Percentiles rank a stretch among this genome's conserved stretches.
Conservation (phyloP, 2,888 invertebrate species). For the Gandaritis pyraliata region DNA sequence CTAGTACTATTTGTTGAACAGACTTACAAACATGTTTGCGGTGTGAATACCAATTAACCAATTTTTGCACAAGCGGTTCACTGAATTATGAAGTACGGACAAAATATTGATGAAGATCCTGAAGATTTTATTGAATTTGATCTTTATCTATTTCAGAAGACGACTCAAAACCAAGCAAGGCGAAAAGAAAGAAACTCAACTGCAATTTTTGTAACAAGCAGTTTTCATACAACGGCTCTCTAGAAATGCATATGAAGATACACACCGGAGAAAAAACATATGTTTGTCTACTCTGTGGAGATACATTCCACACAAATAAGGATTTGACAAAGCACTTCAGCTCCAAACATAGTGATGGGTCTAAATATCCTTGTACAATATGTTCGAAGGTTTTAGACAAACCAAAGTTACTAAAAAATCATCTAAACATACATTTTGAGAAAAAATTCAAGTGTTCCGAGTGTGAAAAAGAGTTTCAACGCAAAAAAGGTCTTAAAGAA, state of each 20-base stretch:
- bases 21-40: no score
- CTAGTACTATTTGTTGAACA: no score
- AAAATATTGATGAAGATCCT: no score
- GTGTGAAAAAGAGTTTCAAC: conserved; percentile 66
- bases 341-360: conserved; percentile 52
- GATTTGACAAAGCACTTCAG: conserved; percentile 67
- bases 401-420: conserved; percentile 63
- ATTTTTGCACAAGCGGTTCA: no score
- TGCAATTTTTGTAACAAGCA: conserved; percentile 60
- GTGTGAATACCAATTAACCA: no score
- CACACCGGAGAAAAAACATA: conserved; percentile 65
- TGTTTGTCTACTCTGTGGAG: conserved; percentile 62
- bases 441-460: conserved; percentile 66
- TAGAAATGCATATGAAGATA: conserved; percentile 57
- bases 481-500: conserved; percentile 71
- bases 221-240: conserved; percentile 58
- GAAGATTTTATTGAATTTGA: not conserved
- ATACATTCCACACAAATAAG: conserved; percentile 60
- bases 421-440: conserved; percentile 61
- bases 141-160: conserved; percentile 34
- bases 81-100: no score
- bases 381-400: conserved; percentile 63
- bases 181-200: conserved; percentile 46
- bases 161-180: conserved; percentile 28
- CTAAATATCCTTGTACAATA: conserved; percentile 60